Percentiles rank a stretch among this genome's conserved stretches.
phyloP scores from a whole-genome alignment of 1,140 invertebrate species.

The Drosophila kepulauana region DNA sequence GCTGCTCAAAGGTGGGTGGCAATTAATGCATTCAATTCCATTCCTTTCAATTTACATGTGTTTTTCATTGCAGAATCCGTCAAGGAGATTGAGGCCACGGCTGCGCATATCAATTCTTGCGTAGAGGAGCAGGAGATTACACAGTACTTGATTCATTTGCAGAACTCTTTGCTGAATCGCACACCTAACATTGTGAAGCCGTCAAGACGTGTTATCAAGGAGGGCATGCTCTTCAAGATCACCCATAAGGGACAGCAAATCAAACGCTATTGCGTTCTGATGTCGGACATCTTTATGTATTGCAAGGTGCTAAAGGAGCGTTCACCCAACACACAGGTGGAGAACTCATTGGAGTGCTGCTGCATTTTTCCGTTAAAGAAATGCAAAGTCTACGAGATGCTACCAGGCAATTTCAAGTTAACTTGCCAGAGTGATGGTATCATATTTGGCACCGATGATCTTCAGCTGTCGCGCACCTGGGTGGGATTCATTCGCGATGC shows the following conservation, averaged over 20 bases:
- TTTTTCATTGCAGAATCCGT: slow-evolving; percentile 86
- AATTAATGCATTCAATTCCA: too few relatives aligned
- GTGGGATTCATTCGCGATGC: slow-evolving; percentile 86
- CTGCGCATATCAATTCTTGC: slow-evolving; percentile 89
- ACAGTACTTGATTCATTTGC: slow-evolving; percentile 89
- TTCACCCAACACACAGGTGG: slow-evolving; percentile 76
- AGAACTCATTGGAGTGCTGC: slow-evolving; percentile 86
- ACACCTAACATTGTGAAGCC: slow-evolving; percentile 89
- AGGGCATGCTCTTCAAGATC: slow-evolving; percentile 90
- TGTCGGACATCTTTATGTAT: slow-evolving; percentile 88
- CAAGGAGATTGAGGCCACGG: slow-evolving; percentile 88
- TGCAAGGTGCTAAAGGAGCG: slow-evolving; percentile 84
- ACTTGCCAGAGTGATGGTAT: slow-evolving; percentile 87
- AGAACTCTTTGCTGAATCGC: slow-evolving; percentile 87
- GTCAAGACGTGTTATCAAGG: slow-evolving; percentile 89
- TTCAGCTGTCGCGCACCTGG: slow-evolving; percentile 86
- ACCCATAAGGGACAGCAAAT: slow-evolving; percentile 85
- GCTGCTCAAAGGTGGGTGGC: slow-evolving; percentile 83
- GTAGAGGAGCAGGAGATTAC: slow-evolving; percentile 91
- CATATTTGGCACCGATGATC: slow-evolving; percentile 86
- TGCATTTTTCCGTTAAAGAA: slow-evolving; percentile 88
- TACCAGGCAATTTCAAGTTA: slow-evolving; percentile 87
- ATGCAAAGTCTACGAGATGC: slow-evolving; percentile 86
- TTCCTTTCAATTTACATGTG: slow-evolving; percentile 33
- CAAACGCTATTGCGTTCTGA: slow-evolving; percentile 86